A percentile compares a stretch with the other conserved stretches of the same genome.
phyloP scores from a whole-genome alignment of 1,140 invertebrate genomes.

The Drosophila azteca region DNA sequence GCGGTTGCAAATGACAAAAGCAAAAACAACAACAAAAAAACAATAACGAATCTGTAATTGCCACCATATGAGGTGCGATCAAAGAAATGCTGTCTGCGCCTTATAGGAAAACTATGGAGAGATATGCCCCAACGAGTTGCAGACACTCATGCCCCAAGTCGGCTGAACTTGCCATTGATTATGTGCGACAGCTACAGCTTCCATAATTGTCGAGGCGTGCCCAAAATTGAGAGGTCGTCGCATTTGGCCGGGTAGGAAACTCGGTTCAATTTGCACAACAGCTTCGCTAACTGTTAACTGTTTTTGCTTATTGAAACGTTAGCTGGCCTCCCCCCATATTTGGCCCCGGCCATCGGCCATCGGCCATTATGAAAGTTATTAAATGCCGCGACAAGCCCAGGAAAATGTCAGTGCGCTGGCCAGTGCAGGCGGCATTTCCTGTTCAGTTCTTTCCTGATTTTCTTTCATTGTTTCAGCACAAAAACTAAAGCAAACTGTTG shows the following conservation, averaged over 20 bases:
- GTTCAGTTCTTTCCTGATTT: background rate
- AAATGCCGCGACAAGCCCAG: conserved; percentile 40
- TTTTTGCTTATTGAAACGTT: conserved; percentile 40
- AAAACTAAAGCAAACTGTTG: conserved; percentile 4
- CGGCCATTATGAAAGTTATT: conserved; percentile 45
- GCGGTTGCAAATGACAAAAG: conserved; percentile 22
- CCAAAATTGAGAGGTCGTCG: conserved; percentile 51
- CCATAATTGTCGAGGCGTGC: conserved; percentile 45
- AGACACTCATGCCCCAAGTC: conserved; percentile 24
- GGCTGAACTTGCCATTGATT: conserved; percentile 58
- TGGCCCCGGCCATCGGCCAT: conserved; percentile 14
- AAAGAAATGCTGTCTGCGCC: conserved; percentile 50
- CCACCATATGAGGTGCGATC: conserved; percentile 20
- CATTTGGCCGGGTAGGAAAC: conserved; percentile 49
- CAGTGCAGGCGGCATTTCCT: conserved; percentile 25
- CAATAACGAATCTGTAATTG: conserved; percentile 39
- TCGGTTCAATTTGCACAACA: conserved; percentile 56
- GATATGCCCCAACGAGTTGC: conserved; percentile 34
- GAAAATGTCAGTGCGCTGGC: conserved; percentile 18
- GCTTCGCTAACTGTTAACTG: conserved; percentile 53
- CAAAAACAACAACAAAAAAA: too few relatives aligned
- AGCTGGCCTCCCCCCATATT: conserved; percentile 31
- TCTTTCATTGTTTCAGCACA: conserved; percentile 20
- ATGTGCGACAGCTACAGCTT: conserved; percentile 43
- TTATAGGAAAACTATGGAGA: conserved; percentile 44